These are phyloP conservation scores for Latrodectus elegans DNA, from an alignment of 2,888 invertebrate species.

Conservation along the genomic window DNA sequence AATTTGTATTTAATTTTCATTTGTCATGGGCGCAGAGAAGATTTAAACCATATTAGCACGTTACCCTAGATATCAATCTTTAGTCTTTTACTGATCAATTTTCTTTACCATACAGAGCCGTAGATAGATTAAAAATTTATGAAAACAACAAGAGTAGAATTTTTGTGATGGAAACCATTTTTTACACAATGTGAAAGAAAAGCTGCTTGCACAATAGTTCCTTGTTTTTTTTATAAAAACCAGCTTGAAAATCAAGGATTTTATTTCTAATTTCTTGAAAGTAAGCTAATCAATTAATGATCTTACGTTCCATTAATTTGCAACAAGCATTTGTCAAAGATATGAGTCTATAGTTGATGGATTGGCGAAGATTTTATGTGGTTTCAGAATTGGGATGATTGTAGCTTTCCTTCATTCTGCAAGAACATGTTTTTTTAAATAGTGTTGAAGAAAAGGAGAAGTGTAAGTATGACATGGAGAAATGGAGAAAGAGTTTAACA, in stretches of 20 bases:
- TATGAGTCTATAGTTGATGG: slow-evolving; percentile 19
- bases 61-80: background rate
- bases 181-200: too few species aligned
- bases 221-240: slow-evolving; percentile 11
- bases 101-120: too few species aligned
- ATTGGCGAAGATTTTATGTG: background rate
- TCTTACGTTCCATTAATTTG: background rate
- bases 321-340: slow-evolving; percentile 12
- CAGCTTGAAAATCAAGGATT: slow-evolving; percentile 8
- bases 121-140: too few species aligned
- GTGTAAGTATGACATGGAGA: slow-evolving; percentile 9
- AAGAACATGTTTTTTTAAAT: slow-evolving; percentile 8
- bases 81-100: background rate
- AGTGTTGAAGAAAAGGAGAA: background rate
- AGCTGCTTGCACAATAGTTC: background rate
- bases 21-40: background rate
- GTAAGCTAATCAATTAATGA: background rate
- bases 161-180: too few species aligned
- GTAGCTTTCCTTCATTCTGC: slow-evolving; percentile 6
- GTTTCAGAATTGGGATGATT: slow-evolving; percentile 12
- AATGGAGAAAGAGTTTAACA: background rate
- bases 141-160: too few species aligned
- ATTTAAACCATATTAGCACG: too few species aligned
- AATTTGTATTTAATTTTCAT: background rate
- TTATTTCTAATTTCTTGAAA: background rate